Conservation (phyloP, 2,888 invertebrate genomes). For the Harpagoxenus sublaevis region DNA sequence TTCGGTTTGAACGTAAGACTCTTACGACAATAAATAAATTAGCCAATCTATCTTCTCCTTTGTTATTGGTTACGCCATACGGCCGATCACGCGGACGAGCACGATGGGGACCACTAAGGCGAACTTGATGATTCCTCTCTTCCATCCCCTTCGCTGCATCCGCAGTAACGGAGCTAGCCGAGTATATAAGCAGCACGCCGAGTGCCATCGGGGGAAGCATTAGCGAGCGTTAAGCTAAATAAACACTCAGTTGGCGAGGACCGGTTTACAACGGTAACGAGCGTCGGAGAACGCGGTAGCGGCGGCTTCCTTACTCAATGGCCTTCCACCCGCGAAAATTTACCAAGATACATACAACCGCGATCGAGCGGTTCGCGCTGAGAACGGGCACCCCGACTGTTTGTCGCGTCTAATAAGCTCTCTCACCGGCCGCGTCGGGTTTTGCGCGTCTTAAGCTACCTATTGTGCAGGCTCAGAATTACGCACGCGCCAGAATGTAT, state of each 20-base stretch:
- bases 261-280: slow-evolving; percentile 75
- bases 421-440: slow-evolving; percentile 45
- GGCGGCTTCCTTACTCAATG: slow-evolving; percentile 58
- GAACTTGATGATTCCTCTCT: not conserved
- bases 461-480: not conserved
- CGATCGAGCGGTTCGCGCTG: slow-evolving; percentile 40
- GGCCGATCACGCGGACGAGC: not conserved
- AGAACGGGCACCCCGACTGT: not conserved
- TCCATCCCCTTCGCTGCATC: not conserved
- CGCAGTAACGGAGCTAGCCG: slow-evolving; percentile 39
- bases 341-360: slow-evolving; percentile 11
- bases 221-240: slow-evolving; percentile 82
- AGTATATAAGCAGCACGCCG: slow-evolving; percentile 77
- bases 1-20: not conserved
- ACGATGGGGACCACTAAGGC: not conserved
- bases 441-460: not conserved
- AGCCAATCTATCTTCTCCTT: no score
- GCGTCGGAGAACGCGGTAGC: slow-evolving; percentile 25
- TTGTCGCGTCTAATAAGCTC: slow-evolving; percentile 43
- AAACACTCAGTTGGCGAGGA: slow-evolving; percentile 74
- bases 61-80: not conserved
- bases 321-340: slow-evolving; percentile 58
- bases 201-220: slow-evolving; percentile 75
- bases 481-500: not conserved
- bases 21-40: not conserved